Evolutionary conservation across 2,888 invertebrate genomes (phyloP).

Genomic region (Scelioninae gen. 1): DNA sequence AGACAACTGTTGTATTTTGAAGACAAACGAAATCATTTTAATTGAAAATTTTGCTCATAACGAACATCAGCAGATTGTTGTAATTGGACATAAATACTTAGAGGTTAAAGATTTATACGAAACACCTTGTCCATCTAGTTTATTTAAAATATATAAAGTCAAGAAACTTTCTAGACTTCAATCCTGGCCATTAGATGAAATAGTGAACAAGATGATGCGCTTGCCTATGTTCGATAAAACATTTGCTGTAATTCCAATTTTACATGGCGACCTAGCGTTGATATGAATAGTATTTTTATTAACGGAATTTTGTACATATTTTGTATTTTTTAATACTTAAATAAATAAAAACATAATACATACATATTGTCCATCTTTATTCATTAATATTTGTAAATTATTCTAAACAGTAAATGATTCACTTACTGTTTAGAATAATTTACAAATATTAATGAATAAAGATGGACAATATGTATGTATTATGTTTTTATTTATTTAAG

Average conservation of each 20-base stretch:
- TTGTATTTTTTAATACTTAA: too few species aligned
- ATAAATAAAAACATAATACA: too few species aligned
- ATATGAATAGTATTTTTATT: too few species aligned
- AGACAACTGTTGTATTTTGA: neutral
- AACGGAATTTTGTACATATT: too few species aligned
- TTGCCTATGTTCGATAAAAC: neutral
- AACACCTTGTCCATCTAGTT: neutral
- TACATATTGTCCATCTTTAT: too few species aligned
- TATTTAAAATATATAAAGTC: neutral
- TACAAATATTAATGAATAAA: too few species aligned
- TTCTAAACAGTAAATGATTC: too few species aligned
- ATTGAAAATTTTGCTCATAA: neutral
- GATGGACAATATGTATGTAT: too few species aligned
- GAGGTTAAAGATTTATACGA: neutral
- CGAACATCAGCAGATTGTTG: neutral
- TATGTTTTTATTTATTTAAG: too few species aligned
- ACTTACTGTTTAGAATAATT: too few species aligned
- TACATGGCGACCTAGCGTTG: neutral
- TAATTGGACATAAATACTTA: neutral
- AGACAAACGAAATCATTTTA: neutral
- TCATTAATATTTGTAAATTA: too few species aligned
- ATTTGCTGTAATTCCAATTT: neutral
- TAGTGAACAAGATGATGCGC: neutral
- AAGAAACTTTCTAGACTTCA: neutral
- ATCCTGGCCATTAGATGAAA: neutral